phyloP scores from a whole-genome alignment of 2,113 vertebrate genomes.

The Microtus pennsylvanicus region DNA sequence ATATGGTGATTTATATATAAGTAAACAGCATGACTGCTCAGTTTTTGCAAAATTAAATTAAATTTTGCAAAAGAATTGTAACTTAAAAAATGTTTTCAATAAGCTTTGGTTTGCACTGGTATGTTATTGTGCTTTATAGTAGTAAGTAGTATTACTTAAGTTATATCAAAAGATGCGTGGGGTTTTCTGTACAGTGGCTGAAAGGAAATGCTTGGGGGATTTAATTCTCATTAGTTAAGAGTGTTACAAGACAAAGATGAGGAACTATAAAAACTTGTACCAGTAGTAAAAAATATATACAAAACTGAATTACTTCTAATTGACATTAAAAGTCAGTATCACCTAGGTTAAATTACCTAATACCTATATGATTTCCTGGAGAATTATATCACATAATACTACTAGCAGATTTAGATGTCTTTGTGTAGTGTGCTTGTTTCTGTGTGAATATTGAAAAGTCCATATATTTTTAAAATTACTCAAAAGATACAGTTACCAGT shows the following conservation, averaged over 20 bases:
- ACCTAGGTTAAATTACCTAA: constrained; percentile 11
- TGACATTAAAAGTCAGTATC: not conserved
- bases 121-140: constrained; percentile 77
- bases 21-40: constrained; percentile 86
- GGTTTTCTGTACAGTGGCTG: constrained; percentile 63
- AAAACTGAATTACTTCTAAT: constrained; percentile 51
- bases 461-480: constrained; percentile 20
- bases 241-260: constrained; percentile 31
- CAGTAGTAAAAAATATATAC: not conserved
- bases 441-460: not conserved
- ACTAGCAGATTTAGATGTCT: not conserved
- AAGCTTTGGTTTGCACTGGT: constrained; percentile 81
- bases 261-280: constrained; percentile 1
- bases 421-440: not conserved
- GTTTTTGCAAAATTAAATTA: constrained; percentile 84
- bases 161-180: constrained; percentile 42
- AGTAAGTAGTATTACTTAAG: constrained; percentile 69
- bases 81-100: constrained; percentile 74
- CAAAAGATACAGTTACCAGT: not conserved
- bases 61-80: constrained; percentile 85
- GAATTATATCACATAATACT: constrained; percentile 4
- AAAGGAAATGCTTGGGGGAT: constrained; percentile 33
- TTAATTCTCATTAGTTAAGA: constrained; percentile 8
- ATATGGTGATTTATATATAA: constrained; percentile 84
- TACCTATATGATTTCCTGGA: not conserved